These are phyloP conservation scores for Solenopsis fugax DNA, from an alignment of 1,140 invertebrate species.

Conservation along the genomic window DNA sequence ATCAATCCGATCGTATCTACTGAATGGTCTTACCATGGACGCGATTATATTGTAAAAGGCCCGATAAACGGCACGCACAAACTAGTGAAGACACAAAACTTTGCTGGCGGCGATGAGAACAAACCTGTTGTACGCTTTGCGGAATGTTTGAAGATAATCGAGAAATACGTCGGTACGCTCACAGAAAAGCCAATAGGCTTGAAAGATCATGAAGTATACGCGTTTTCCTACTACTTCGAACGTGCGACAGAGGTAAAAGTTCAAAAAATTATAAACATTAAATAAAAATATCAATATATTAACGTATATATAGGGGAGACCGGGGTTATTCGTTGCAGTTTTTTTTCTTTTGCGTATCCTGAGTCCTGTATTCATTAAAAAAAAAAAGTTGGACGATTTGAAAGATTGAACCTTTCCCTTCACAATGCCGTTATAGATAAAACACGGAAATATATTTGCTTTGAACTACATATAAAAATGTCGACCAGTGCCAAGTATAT, in stretches of 20 bases:
- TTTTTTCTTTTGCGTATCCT: no score
- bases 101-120: constrained; percentile 85
- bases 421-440: no score
- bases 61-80: constrained; percentile 81
- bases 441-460: no score
- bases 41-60: constrained; percentile 84
- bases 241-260: constrained; percentile 93
- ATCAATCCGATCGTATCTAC: constrained; percentile 92
- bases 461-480: no score
- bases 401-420: no score
- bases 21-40: constrained; percentile 85
- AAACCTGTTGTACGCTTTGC: constrained; percentile 89
- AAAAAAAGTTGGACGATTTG: no score
- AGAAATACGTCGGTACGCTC: constrained; percentile 88
- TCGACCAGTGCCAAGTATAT: no score
- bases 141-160: constrained; percentile 88
- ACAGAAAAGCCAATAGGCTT: constrained; percentile 89
- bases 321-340: no score
- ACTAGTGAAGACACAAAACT: constrained; percentile 83
- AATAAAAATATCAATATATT: background rate
- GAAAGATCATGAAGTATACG: constrained; percentile 90
- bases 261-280: background rate
- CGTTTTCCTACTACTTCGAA: constrained; percentile 98
- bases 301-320: no score
- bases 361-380: no score